Evolutionary conservation across 2,797 vertebrate genomes (phyloP).

Genomic region (Pseudochaenichthys georgianus): DNA sequence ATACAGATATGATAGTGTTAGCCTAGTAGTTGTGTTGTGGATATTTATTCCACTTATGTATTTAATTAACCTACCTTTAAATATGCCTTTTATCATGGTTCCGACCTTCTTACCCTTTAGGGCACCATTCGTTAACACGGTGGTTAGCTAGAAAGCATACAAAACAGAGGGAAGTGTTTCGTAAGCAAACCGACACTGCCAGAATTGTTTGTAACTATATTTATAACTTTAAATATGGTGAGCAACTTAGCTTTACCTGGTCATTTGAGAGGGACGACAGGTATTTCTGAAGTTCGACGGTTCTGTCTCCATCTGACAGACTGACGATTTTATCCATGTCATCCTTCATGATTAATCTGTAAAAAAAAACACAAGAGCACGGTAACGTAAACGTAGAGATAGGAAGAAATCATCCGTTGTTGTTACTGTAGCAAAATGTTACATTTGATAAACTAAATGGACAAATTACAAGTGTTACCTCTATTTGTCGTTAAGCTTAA

Average conservation of each 20-base stretch:
- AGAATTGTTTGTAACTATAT: background rate
- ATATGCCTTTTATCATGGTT: constrained; percentile 88
- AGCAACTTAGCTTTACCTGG: constrained; percentile 65
- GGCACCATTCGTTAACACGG: constrained; percentile 86
- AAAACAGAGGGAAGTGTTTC: background rate
- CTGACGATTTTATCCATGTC: constrained; percentile 77
- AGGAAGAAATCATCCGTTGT: background rate
- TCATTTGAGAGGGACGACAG: constrained; percentile 76
- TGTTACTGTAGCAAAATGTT: background rate
- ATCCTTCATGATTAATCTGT: constrained; percentile 54
- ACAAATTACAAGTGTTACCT: background rate
- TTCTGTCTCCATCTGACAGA: constrained; percentile 73
- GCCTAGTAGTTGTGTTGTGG: background rate
- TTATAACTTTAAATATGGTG: rapidly evolving
- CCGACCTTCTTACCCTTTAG: constrained; percentile 88
- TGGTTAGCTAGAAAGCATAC: constrained; percentile 81
- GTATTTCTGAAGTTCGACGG: constrained; percentile 77
- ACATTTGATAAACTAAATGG: background rate
- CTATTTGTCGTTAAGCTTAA: background rate
- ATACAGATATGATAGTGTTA: background rate
- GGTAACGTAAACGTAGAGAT: background rate
- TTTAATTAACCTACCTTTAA: constrained; percentile 87
- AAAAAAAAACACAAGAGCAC: background rate
- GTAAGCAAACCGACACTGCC: background rate
- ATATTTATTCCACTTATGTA: background rate